Percentiles rank a stretch among this genome's conserved stretches.
Evolutionary conservation across 1,140 invertebrate species (phyloP).

Genomic region (Rhagoletis zephyria): DNA sequence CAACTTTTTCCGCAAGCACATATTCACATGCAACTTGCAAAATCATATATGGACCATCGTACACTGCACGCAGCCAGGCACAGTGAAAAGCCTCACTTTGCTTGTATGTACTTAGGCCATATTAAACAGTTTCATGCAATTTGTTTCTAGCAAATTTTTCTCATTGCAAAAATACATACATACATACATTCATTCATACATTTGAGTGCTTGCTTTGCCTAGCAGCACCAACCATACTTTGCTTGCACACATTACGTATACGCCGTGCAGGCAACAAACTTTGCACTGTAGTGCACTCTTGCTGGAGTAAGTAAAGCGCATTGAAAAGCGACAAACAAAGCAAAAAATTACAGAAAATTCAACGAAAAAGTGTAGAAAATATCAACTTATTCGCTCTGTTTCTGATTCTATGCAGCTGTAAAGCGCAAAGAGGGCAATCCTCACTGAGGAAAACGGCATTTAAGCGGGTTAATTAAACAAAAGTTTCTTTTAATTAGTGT

Average conservation of each 20-base stretch:
- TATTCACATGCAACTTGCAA: not conserved
- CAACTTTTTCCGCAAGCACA: constrained; percentile 12
- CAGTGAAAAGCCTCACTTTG: not conserved
- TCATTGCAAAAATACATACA: not conserved
- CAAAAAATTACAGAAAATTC: not conserved
- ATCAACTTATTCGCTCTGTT: not conserved
- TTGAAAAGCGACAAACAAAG: not conserved
- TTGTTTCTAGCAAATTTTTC: constrained; percentile 47
- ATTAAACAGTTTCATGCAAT: constrained; percentile 45
- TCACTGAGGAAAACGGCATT: constrained; percentile 16
- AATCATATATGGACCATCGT: not conserved
- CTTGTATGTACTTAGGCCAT: constrained; percentile 24
- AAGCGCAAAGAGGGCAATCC: not conserved
- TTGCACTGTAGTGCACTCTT: not conserved
- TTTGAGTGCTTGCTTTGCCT: not conserved
- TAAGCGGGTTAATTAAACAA: constrained; percentile 48
- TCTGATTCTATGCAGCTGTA: not conserved
- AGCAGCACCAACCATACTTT: too few relatives aligned
- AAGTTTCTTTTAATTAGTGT: constrained; percentile 43
- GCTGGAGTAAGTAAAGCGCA: not conserved
- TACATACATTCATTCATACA: not conserved
- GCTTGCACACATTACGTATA: not conserved
- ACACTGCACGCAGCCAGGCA: not conserved
- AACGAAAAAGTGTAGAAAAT: constrained; percentile 7
- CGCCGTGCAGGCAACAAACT: not conserved